Percentiles rank a stretch among this genome's conserved stretches.
Evolutionary conservation across 2,113 vertebrate species (phyloP).

Genomic region (Catagonus wagneri): DNA sequence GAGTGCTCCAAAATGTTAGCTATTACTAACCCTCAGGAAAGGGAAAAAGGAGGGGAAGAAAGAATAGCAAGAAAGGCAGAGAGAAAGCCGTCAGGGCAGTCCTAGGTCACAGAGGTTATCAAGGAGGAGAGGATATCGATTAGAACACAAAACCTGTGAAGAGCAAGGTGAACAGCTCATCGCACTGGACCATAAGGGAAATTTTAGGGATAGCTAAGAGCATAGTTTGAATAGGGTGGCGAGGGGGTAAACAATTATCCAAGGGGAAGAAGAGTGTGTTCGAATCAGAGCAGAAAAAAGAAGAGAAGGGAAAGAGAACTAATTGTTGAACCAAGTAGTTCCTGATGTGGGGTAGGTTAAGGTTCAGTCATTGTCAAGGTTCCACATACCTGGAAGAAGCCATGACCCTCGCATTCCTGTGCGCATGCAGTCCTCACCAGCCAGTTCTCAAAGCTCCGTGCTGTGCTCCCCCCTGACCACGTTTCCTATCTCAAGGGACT

Average conservation of each 20-base stretch:
- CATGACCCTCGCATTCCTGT: neutral
- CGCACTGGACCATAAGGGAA: neutral
- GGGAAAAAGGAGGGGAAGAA: neutral
- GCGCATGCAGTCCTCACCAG: neutral
- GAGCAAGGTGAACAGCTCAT: neutral
- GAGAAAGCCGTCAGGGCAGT: neutral
- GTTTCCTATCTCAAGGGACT: neutral
- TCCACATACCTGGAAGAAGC: conserved; percentile 54
- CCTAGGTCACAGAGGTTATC: neutral
- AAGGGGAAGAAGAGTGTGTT: neutral
- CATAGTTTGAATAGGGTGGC: neutral
- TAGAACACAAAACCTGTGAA: neutral
- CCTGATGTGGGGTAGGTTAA: neutral
- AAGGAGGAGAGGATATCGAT: neutral
- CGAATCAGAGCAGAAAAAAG: neutral
- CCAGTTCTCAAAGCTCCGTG: neutral
- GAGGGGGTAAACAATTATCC: neutral
- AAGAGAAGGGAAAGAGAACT: neutral
- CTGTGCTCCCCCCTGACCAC: neutral
- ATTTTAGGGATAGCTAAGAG: neutral
- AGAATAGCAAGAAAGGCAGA: neutral
- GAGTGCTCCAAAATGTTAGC: neutral
- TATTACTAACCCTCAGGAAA: neutral
- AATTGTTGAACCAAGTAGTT: neutral
- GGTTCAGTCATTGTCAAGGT: neutral